Percentiles rank a stretch among this genome's conserved stretches.
Evolutionary conservation across 1,140 invertebrate genomes (phyloP).

Genomic region (Leguminivora glycinivorella): DNA sequence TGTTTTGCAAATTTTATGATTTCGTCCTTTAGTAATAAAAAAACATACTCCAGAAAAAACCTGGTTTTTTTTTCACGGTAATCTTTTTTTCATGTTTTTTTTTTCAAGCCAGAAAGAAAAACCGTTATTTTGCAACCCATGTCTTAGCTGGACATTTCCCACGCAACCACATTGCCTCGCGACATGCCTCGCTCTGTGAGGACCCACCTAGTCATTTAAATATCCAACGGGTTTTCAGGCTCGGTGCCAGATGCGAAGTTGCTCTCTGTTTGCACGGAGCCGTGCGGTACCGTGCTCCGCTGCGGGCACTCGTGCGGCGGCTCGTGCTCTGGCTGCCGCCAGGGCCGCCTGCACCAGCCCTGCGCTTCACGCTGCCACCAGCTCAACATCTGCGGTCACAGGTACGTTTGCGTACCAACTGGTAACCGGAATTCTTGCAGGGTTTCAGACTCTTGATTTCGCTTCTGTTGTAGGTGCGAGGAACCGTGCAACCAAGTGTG

Average conservation of each 20-base stretch:
- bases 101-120: too few relatives aligned
- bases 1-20: too few relatives aligned
- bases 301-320: constrained; percentile 82
- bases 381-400: constrained; percentile 83
- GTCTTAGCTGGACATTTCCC: too few relatives aligned
- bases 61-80: too few relatives aligned
- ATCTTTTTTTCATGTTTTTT: too few relatives aligned
- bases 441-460: constrained; percentile 21
- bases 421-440: too few relatives aligned
- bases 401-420: constrained; percentile 64
- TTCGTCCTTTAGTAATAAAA: too few relatives aligned
- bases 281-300: constrained; percentile 70
- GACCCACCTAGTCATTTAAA: too few relatives aligned
- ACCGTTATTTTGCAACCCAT: too few relatives aligned
- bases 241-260: constrained; percentile 30
- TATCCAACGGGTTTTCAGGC: neutral
- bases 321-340: constrained; percentile 80
- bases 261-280: constrained; percentile 64
- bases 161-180: too few relatives aligned
- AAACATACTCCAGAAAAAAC: too few relatives aligned
- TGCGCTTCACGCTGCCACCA: constrained; percentile 82
- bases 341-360: constrained; percentile 81
- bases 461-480: constrained; percentile 77
- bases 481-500: constrained; percentile 81
- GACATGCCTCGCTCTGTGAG: too few relatives aligned